Base-by-base conservation (phyloP, 1,140 invertebrate species). In the Leptoteleia sp. region DNA sequence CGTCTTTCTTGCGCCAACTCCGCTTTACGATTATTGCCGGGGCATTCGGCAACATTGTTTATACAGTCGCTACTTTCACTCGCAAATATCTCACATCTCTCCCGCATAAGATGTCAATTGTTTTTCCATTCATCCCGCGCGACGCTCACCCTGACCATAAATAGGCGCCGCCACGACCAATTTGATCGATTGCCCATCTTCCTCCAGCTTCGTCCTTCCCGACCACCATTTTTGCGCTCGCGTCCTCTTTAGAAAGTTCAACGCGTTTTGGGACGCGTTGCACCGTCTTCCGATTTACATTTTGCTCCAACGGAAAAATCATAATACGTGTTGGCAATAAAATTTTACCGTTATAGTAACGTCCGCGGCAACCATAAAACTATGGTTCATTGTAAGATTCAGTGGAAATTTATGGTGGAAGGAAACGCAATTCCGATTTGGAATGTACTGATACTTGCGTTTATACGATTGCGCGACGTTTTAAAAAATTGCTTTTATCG, bases 31-130 rank as follows among this genome's bases (percentile, higher is more conserved):
- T 76, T 80, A 76, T 55, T 72, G 62, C 79, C 48, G 45, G n/a
- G 50, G 65, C 81, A 76, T 79, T 81, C 61, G 55, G 48, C 62
- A 57, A 57, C 68, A 65, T 47, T 64, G 67, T 70, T 76, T 76
- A 64, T 68, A 57, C 43, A 45, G 9, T 48, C 50, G 64, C 57
- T 76, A 79, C 79, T 81, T 82, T 82, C 81, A 81, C 81, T 76
- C 45, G 47, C 59, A 13, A 75, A 55, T 50, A 57, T 40, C 65
- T 31, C 64, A 15, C 40, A 57, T 57, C 75, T 71, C 80, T 81
- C 67, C 47, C 38, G 64, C n/a, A n/a, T 40, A 62, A 42, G 48
- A 61, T 40, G 62, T 48, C 54, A 47, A 65, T 75, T 59, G 50
- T 43, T 57, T 65, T 65, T 70, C 12, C 22, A 45, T 29, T 67